phyloP scores from a whole-genome alignment of 2,797 vertebrate species.

The Urosaurus nigricauda region DNA sequence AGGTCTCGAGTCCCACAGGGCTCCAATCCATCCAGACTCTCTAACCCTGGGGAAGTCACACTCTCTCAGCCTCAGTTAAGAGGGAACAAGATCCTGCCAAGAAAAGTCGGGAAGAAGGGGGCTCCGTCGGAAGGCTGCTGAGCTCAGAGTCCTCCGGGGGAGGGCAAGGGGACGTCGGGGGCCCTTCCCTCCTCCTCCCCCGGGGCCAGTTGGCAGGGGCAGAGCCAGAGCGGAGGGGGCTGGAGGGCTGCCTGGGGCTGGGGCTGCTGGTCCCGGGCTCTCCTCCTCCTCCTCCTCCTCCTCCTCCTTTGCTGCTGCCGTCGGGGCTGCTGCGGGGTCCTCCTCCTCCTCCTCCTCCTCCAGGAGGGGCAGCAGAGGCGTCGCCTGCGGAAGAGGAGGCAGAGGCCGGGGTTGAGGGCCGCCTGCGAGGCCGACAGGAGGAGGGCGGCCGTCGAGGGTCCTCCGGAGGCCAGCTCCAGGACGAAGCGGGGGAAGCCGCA shows the following conservation, averaged over 20 bases:
- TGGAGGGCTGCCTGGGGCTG: not conserved
- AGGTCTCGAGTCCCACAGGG: too few species aligned
- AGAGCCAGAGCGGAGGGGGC: not conserved
- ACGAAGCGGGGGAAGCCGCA: conserved; percentile 76
- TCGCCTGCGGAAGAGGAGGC: conserved; percentile 64
- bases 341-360: conserved; percentile 39
- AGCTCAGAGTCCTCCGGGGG: too few species aligned
- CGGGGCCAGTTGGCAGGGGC: conserved; percentile 24
- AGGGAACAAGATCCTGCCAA: too few species aligned
- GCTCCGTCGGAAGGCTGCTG: too few species aligned
- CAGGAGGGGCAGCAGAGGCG: conserved; percentile 51
- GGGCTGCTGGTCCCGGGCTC: conserved; percentile 5
- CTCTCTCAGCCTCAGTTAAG: too few species aligned
- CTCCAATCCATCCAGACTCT: too few species aligned
- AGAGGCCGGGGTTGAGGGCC: conserved; percentile 70
- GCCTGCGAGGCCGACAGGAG: conserved; percentile 70
- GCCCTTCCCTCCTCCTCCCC: not conserved
- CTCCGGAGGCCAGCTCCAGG: conserved; percentile 56
- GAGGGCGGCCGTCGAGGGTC: conserved; percentile 43
- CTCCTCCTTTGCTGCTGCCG: conserved; percentile 41
- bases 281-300: conserved; percentile 44
- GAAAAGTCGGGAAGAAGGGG: too few species aligned
- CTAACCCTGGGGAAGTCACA: too few species aligned
- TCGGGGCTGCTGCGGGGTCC: conserved; percentile 47
- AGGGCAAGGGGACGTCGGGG: too few species aligned